phyloP scores from a whole-genome alignment of 1,140 invertebrate species.

The Sinonovacula constricta region DNA sequence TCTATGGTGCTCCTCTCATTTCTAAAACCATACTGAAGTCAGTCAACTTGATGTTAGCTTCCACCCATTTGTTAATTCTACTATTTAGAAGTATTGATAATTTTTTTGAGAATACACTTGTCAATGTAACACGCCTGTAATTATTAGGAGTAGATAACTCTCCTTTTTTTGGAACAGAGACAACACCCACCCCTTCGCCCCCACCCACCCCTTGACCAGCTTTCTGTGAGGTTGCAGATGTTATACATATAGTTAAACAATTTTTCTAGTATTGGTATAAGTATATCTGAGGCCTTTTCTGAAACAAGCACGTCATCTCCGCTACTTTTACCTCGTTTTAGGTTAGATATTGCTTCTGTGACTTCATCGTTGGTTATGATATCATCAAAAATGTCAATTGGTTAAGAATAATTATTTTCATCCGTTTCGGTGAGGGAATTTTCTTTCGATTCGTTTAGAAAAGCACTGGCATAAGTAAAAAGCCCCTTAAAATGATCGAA shows the following conservation, averaged over 20 bases:
- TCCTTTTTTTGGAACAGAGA: conserved; percentile 10
- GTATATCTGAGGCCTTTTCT: not conserved
- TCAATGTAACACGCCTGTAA: not conserved
- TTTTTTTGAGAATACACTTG: conserved; percentile 9
- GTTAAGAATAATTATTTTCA: no score
- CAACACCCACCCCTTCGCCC: no score
- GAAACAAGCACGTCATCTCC: conserved; percentile 4
- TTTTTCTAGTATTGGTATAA: not conserved
- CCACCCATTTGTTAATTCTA: not conserved
- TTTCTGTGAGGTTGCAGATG: not conserved
- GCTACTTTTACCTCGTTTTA: conserved; percentile 1
- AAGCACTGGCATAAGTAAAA: no score
- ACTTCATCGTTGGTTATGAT: not conserved
- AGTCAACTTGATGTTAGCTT: not conserved
- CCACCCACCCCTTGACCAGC: not conserved
- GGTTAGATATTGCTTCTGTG: not conserved
- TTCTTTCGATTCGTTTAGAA: no score
- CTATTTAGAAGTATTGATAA: not conserved
- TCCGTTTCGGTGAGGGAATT: no score
- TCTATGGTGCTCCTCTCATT: no score
- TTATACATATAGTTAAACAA: conserved; percentile 7
- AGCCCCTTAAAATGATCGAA: no score
- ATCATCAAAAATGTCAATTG: no score
- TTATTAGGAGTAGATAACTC: not conserved
- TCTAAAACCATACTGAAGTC: conserved; percentile 5